Base-by-base conservation (phyloP, 2,888 invertebrate species). In the Saturnia pavonia region DNA sequence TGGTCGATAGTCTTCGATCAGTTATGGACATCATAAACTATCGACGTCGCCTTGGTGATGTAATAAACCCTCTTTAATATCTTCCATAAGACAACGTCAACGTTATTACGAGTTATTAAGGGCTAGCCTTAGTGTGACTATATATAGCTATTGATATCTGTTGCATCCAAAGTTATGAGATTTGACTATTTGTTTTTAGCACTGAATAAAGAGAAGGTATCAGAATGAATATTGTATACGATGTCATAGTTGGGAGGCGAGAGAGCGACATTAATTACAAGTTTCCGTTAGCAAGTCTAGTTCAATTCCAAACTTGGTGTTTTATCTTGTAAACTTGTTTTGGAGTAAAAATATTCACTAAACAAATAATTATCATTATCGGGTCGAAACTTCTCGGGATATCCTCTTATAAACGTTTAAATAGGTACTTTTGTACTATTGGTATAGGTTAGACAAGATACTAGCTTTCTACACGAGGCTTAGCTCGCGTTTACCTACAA, bases 21-120 rank as follows among this genome's bases (percentile, higher is more conserved):
- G 78, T 82, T 80, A 84, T 81, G 81, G 79, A 76, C 72, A 70
- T 79, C 80, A 80, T 83, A 80, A 83, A 87, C 77, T 80, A 76
- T 77, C 71, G 79, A 79, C 79, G 80, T 78, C 82, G 82, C 81
- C 86, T 84, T 82, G 80, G 80, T 76, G 71, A 78, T 82, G 83
- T 82, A 85, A 82, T 88, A 87, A 88, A 87, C 84, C 75, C 72
- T 75, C 73, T 74, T 77, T 77, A 71, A 72, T 69, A 69, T 66
- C 71, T 73, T 70, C 54, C 72, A 73, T 73, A 70, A 70, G 72
- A 71, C 66, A 42, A 60, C 73, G 74, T 72, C 69, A 73, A 65
- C 68, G 54, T 65, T 67, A 69, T 67, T 68, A 67, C 70, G 40
- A 65, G 12, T 57, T 25, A 40, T 40, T 65, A 65, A 65, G 69